Evolutionary conservation across 2,113 vertebrate genomes (phyloP).

Genomic region (Tupaia tana): DNA sequence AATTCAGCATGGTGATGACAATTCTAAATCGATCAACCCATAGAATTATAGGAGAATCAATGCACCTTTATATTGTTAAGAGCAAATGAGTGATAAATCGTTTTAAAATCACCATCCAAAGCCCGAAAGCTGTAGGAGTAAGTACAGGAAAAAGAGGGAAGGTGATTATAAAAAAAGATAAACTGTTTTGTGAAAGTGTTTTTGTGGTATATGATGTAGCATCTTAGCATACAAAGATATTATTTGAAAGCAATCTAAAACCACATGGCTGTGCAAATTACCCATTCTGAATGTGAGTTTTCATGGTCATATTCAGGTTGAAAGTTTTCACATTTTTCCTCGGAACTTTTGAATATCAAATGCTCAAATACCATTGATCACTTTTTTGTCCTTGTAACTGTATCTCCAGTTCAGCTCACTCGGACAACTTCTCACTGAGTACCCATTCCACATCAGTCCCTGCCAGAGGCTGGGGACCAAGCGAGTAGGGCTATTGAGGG

Average conservation of each 20-base stretch:
- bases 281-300: constrained; percentile 44
- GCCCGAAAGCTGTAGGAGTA: constrained; percentile 32
- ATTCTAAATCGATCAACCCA: constrained; percentile 24
- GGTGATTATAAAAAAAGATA: constrained; percentile 59
- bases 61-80: constrained; percentile 17
- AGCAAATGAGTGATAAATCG: constrained; percentile 46
- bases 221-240: not conserved
- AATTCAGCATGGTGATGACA: not conserved
- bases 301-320: not conserved
- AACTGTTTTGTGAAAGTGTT: constrained; percentile 42
- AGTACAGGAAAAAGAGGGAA: constrained; percentile 19
- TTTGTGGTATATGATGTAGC: constrained; percentile 24
- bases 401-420: not conserved
- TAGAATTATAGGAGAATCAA: constrained; percentile 24
- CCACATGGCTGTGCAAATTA: constrained; percentile 29
- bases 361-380: not conserved
- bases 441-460: not conserved
- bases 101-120: constrained; percentile 48
- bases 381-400: not conserved
- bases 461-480: not conserved
- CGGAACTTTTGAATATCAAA: not conserved
- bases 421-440: not conserved
- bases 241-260: constrained; percentile 59
- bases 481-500: not conserved
- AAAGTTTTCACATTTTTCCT: constrained; percentile 40